phyloP scores from a whole-genome alignment of 2,797 vertebrate genomes.

The Muscicapa striata region DNA sequence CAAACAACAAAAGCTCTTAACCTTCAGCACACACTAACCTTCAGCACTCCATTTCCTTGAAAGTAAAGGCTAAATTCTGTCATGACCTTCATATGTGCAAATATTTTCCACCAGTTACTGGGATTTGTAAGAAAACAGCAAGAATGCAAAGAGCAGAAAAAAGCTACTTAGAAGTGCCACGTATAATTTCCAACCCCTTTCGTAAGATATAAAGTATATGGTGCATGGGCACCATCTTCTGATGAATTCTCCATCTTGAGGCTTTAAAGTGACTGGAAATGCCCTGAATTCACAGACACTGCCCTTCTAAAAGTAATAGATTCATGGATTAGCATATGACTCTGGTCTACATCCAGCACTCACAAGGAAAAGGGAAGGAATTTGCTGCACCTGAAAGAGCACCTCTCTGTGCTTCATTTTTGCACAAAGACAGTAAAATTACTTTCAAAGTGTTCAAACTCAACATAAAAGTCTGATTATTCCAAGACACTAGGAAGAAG shows the following conservation, averaged over 20 bases:
- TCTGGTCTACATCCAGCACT: not conserved
- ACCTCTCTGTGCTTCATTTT: slow-evolving; percentile 8
- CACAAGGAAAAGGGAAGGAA: slow-evolving; percentile 1
- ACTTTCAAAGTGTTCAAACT: slow-evolving; percentile 26
- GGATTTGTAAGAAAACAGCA: not conserved
- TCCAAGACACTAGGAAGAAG: not conserved
- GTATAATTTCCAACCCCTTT: not conserved
- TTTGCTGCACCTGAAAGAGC: slow-evolving; percentile 39
- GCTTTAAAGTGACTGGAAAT: slow-evolving; percentile 28
- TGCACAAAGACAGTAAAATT: slow-evolving; percentile 33
- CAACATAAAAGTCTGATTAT: slow-evolving; percentile 44
- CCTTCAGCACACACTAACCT: not conserved
- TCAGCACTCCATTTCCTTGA: not conserved
- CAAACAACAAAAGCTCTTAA: slow-evolving; percentile 6
- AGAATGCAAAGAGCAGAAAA: not conserved
- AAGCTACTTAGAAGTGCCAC: not conserved
- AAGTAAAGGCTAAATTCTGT: not conserved
- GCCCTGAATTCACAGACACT: slow-evolving; percentile 3
- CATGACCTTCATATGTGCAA: not conserved
- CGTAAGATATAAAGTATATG: not conserved
- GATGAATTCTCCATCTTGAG: slow-evolving; percentile 5
- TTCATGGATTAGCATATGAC: not conserved
- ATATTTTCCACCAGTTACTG: not conserved
- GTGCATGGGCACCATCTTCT: slow-evolving; percentile 12
- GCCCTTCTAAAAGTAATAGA: not conserved